Percentiles rank a stretch among this genome's conserved stretches.
These are phyloP conservation scores for Saccostrea cuccullata DNA, from an alignment of 1,140 invertebrate species.

Conservation along the genomic window DNA sequence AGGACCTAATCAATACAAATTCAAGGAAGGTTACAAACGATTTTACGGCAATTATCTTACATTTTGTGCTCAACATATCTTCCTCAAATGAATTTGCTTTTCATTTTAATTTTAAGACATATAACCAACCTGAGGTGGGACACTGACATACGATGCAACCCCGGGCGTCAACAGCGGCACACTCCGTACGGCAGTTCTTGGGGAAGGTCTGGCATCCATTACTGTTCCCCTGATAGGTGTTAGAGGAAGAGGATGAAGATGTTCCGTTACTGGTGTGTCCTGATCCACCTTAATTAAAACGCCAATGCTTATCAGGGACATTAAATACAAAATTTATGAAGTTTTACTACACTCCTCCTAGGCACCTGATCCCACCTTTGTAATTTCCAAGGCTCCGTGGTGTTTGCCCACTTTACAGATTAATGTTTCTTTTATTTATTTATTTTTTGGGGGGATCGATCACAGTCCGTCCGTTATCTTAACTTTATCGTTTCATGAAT, in stretches of 20 bases:
- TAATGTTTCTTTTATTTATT: no score
- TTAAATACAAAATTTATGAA: no score
- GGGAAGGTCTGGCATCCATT: slow-evolving; percentile 35
- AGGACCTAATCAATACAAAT: neutral
- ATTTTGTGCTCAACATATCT: neutral
- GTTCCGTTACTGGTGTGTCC: neutral
- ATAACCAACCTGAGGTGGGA: slow-evolving; percentile 13
- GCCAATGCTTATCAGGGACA: no score
- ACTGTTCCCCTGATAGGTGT: slow-evolving; percentile 15
- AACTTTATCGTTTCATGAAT: no score
- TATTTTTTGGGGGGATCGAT: no score
- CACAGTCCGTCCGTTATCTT: no score
- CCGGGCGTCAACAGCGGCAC: neutral
- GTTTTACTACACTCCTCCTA: no score
- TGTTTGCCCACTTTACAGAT: no score
- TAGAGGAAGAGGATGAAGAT: neutral
- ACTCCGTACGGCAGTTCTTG: slow-evolving; percentile 14
- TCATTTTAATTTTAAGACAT: neutral
- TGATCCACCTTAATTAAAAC: neutral
- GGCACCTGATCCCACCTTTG: no score
- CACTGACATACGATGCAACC: slow-evolving; percentile 37
- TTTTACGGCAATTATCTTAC: neutral
- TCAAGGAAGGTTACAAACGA: neutral
- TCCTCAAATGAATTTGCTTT: neutral
- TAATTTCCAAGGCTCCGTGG: no score